Evolutionary conservation across 2,888 invertebrate species (phyloP).

Genomic region (Pyrgus malvae): DNA sequence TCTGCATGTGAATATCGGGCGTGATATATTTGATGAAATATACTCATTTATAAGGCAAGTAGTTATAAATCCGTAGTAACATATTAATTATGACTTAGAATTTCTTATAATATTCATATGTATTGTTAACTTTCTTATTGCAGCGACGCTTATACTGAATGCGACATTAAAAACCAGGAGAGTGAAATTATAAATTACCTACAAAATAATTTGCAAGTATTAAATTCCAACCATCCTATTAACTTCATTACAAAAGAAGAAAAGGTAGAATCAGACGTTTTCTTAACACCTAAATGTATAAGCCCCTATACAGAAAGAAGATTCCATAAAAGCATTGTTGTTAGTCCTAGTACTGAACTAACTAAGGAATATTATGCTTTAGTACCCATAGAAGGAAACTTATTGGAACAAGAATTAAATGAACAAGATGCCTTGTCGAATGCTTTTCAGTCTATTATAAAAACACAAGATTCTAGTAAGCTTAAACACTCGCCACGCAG

Average conservation of each 20-base stretch:
- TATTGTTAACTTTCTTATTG: slow-evolving; percentile 35
- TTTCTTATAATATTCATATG: background rate
- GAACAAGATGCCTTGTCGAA: slow-evolving; percentile 78
- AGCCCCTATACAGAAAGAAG: slow-evolving; percentile 60
- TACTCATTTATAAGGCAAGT: slow-evolving; percentile 77
- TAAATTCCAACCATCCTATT: slow-evolving; percentile 34
- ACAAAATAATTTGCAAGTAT: slow-evolving; percentile 50
- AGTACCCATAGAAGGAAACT: slow-evolving; percentile 61
- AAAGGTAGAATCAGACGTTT: slow-evolving; percentile 64
- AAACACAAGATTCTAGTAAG: slow-evolving; percentile 51
- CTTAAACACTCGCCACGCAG: slow-evolving; percentile 46
- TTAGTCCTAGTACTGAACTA: slow-evolving; percentile 67
- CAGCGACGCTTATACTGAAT: slow-evolving; percentile 78
- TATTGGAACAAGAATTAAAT: slow-evolving; percentile 74
- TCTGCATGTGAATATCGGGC: slow-evolving; percentile 75
- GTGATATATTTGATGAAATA: slow-evolving; percentile 75
- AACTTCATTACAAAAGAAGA: slow-evolving; percentile 48
- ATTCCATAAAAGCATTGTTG: slow-evolving; percentile 49
- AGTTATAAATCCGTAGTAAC: background rate
- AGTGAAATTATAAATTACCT: slow-evolving; percentile 70
- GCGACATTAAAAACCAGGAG: slow-evolving; percentile 72
- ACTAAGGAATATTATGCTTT: slow-evolving; percentile 69
- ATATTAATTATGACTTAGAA: background rate
- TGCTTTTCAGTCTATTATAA: slow-evolving; percentile 74
- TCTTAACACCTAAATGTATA: slow-evolving; percentile 70